phyloP scores from a whole-genome alignment of 1,140 invertebrate species.

The Copidosoma floridanum region DNA sequence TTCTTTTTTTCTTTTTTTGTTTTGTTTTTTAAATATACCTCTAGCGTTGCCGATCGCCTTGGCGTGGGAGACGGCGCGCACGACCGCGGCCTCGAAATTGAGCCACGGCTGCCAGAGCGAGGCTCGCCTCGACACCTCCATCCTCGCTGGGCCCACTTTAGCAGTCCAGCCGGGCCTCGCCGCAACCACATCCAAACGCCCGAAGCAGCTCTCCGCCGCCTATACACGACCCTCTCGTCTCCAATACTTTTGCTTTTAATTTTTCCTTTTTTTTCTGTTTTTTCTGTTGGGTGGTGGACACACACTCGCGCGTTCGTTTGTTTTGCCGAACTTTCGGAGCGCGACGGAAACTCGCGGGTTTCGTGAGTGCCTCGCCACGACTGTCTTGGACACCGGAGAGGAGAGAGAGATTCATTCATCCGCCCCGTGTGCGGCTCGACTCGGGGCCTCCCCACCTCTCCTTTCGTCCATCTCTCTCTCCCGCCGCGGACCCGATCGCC shows the following conservation, averaged over 20 bases:
- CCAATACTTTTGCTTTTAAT: too few relatives aligned
- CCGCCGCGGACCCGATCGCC: not conserved
- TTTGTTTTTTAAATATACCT: too few relatives aligned
- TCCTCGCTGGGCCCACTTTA: slow-evolving; percentile 22
- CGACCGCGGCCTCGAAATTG: slow-evolving; percentile 29
- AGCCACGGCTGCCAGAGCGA: slow-evolving; percentile 53
- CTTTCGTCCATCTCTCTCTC: not conserved
- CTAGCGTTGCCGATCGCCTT: too few relatives aligned
- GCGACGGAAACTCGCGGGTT: not conserved
- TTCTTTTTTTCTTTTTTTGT: too few relatives aligned
- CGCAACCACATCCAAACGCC: too few relatives aligned
- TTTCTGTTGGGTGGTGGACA: slow-evolving; percentile 27
- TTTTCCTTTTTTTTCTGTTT: slow-evolving; percentile 28
- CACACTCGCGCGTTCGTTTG: not conserved
- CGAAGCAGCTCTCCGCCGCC: too few relatives aligned
- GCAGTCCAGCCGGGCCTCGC: too few relatives aligned
- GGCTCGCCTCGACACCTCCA: slow-evolving; percentile 44
- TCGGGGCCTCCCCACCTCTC: not conserved
- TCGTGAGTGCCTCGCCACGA: slow-evolving; percentile 5
- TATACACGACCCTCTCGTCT: too few relatives aligned
- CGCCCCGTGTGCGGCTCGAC: slow-evolving; percentile 39
- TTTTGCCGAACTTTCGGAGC: not conserved
- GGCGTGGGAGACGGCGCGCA: too few relatives aligned
- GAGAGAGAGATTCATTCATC: slow-evolving; percentile 58
- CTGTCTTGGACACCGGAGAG: slow-evolving; percentile 45